Base-by-base conservation (phyloP, 2,888 invertebrate genomes). In the Zhuqinia jingwanae region DNA sequence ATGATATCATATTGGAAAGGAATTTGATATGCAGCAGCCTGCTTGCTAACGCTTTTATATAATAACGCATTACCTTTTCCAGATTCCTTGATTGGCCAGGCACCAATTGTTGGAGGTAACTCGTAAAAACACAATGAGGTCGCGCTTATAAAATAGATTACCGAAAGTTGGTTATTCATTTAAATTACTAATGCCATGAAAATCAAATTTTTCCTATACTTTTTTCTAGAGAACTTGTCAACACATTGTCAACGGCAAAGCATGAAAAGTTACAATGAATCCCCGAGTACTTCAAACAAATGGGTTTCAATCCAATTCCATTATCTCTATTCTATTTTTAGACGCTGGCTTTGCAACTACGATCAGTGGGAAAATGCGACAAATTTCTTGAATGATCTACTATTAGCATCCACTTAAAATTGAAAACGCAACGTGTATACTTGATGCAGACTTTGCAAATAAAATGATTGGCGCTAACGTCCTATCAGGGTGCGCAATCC, bases 371-470 rank as follows among this genome's bases (percentile, higher is more conserved):
- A 5, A 22, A 45, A 78, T 0, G 36, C 25, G 15, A 42, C 15
- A 13, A 20, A 30, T 1, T 8, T n/a, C n/a, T 42, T 60, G n/a
- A 5, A 10, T 2, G 36, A 30, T n/a, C 20, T 65, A 2, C 2
- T 0, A n/a, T 2, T 36, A 22, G 6, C 11, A 13, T 2, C 25
- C 1, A 92, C 93, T 27, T 96, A 96, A 95, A 0, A 98, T 99
- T 85, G 98, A 98, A 93, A 95, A 96, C 90, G 95, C 96, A 78
- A 95, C 95, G 20, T 97, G 96, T 0, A 93, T 97, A 91, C 93
- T 98, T 90, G 97, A 99, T 94, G 96, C 98, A 42, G 98, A 99
- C 92, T 99, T 99, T 94, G 98, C 98, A 45, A 98, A 99, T 93
- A 97, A 68, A 63, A n/a, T 15, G 2, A 45, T 88, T 30, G 87